Percentiles rank a stretch among this genome's conserved stretches.
These are phyloP conservation scores for Pteruthius melanotis DNA, from an alignment of 2,113 vertebrate species.

Conservation along the genomic window DNA sequence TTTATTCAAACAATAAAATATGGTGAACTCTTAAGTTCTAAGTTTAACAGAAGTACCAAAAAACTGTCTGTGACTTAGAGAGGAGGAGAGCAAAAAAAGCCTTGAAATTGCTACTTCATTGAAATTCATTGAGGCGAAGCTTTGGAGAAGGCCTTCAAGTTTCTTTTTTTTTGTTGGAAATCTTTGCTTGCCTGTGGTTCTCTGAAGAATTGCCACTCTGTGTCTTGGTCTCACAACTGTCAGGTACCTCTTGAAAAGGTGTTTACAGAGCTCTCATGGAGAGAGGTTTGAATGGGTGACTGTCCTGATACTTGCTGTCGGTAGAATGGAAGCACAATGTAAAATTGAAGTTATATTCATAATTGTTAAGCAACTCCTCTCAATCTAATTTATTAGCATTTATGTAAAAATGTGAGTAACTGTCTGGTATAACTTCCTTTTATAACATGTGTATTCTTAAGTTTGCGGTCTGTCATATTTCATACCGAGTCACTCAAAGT, in stretches of 20 bases:
- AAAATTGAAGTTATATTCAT: not conserved
- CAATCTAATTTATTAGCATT: not conserved
- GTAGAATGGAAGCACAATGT: accelerated
- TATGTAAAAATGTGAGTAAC: not conserved
- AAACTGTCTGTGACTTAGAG: not conserved
- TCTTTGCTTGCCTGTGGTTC: not conserved
- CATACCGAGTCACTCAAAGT: not conserved
- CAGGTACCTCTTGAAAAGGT: not conserved
- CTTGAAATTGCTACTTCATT: not conserved
- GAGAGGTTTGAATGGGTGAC: not conserved
- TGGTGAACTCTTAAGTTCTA: not conserved
- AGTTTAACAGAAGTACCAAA: not conserved
- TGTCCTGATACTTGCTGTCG: not conserved
- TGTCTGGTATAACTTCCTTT: not conserved
- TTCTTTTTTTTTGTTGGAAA: not conserved
- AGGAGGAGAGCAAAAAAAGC: not conserved
- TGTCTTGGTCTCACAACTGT: not conserved
- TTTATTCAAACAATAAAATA: not conserved
- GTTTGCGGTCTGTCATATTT: not conserved
- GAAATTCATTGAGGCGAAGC: not conserved
- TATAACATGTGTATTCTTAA: not conserved
- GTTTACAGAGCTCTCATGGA: not conserved
- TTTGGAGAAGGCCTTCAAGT: not conserved
- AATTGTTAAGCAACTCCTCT: not conserved
- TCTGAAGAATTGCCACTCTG: not conserved